Evolutionary conservation across 2,113 vertebrate genomes (phyloP).

Genomic region (Stegastes partitus): DNA sequence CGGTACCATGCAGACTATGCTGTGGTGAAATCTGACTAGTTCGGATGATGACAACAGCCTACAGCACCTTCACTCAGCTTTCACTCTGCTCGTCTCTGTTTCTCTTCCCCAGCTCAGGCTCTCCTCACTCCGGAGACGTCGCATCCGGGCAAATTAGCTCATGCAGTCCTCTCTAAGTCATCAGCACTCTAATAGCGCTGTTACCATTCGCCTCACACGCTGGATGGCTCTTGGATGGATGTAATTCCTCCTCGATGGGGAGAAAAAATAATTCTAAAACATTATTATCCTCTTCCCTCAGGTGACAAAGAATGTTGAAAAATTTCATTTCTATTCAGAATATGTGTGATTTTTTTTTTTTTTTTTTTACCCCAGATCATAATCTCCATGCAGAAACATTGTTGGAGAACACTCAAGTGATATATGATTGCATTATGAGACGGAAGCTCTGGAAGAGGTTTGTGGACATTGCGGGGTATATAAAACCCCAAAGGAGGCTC

Average conservation of each 20-base stretch:
- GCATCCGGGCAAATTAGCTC: constrained; percentile 35
- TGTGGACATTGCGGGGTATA: not conserved
- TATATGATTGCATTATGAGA: not conserved
- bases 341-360: not conserved
- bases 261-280: constrained; percentile 30
- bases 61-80: not conserved
- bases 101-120: not conserved
- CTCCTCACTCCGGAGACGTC: constrained; percentile 6
- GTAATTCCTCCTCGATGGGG: constrained; percentile 24
- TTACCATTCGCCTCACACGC: constrained; percentile 43
- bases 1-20: not conserved
- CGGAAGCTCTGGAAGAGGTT: not conserved
- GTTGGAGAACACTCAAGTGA: not conserved
- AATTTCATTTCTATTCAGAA: constrained; percentile 17
- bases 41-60: constrained; percentile 12
- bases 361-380: too few species aligned
- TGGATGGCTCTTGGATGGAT: constrained; percentile 1
- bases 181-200: constrained; percentile 52
- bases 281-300: constrained; percentile 43
- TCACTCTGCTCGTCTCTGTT: not conserved
- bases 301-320: constrained; percentile 30
- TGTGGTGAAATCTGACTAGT: constrained; percentile 5
- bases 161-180: constrained; percentile 40
- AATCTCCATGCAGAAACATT: not conserved
- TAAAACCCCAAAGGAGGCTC: not conserved